Conservation (phyloP, 2,888 invertebrate species). For the Julus scandinavius region DNA sequence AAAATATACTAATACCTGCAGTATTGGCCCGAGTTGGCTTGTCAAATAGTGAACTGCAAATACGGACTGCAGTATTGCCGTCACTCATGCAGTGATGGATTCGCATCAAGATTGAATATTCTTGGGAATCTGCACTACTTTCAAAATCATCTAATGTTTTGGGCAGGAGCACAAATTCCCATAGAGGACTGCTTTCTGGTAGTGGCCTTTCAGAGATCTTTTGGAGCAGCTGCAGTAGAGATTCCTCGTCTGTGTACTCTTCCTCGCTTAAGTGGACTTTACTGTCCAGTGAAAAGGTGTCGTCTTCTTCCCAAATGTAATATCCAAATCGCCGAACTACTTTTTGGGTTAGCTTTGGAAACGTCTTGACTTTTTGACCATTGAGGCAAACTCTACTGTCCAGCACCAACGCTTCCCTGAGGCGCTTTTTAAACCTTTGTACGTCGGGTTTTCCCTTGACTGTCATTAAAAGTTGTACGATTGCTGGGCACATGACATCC, state of each 20-base stretch:
- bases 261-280: neutral
- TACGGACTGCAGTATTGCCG: conserved; percentile 1
- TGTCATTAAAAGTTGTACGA: neutral
- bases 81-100: conserved; percentile 4
- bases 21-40: neutral
- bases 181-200: neutral
- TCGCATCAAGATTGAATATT: neutral
- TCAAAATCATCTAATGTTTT: neutral
- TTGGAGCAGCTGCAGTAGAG: neutral
- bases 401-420: neutral
- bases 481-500: neutral
- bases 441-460: neutral
- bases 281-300: neutral
- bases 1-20: neutral
- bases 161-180: conserved; percentile 4
- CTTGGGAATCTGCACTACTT: neutral
- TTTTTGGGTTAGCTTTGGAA: conserved; percentile 15
- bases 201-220: neutral
- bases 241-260: neutral
- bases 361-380: neutral
- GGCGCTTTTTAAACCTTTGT: neutral
- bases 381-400: neutral
- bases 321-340: neutral
- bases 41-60: neutral
- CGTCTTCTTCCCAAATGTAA: conserved; percentile 3